Evolutionary conservation across 1,140 invertebrate species (phyloP).

Genomic region (Drosophila ohnishii): DNA sequence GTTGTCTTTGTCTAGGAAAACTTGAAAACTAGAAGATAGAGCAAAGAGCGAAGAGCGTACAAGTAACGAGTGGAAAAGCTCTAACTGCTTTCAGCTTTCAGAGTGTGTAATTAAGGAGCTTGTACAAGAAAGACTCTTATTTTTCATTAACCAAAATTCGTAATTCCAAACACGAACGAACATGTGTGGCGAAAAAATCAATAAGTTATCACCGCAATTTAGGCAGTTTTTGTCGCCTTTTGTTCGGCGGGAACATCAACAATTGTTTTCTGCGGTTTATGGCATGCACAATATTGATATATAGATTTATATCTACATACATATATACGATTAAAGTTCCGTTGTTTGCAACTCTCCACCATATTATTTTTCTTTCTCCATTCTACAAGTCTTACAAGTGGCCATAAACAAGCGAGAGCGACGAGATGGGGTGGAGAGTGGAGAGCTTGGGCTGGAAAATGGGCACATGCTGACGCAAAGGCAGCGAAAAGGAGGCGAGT

Average conservation of each 20-base stretch:
- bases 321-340: constrained; percentile 4
- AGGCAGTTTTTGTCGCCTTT: not conserved
- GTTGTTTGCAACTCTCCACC: constrained; percentile 12
- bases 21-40: constrained; percentile 11
- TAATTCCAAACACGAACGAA: constrained; percentile 13
- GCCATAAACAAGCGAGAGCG: constrained; percentile 66
- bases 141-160: constrained; percentile 42
- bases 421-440: constrained; percentile 2
- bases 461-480: constrained; percentile 71
- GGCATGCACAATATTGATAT: constrained; percentile 7
- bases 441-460: constrained; percentile 40
- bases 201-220: constrained; percentile 42
- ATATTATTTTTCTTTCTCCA: constrained; percentile 13
- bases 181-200: constrained; percentile 54
- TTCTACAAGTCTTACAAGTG: constrained; percentile 69
- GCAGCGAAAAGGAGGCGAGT: constrained; percentile 38
- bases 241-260: constrained; percentile 1
- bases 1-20: constrained; percentile 42
- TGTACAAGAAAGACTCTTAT: constrained; percentile 28
- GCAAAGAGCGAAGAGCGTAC: constrained; percentile 9
- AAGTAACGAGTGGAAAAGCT: constrained; percentile 42
- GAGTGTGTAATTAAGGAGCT: constrained; percentile 44
- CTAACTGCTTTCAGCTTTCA: constrained; percentile 15
- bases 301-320: constrained; percentile 5
- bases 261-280: constrained; percentile 7